Conservation (phyloP, 1,140 invertebrate species). For the Achatina immaculata region DNA sequence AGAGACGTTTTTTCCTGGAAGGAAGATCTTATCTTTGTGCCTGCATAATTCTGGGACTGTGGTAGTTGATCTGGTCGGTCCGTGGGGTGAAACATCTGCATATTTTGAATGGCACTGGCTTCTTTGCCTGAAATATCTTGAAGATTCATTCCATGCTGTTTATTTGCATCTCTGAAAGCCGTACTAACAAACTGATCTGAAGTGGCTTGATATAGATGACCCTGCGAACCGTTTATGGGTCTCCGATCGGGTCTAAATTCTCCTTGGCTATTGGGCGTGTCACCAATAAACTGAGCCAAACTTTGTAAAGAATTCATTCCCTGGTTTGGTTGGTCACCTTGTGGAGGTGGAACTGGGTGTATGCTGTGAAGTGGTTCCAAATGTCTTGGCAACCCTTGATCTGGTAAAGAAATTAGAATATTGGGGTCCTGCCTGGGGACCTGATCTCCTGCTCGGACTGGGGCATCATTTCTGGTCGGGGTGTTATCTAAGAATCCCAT, state of each 20-base stretch:
- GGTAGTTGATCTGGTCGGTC: neutral
- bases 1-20: neutral
- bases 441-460: neutral
- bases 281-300: neutral
- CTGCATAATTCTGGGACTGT: neutral
- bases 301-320: neutral
- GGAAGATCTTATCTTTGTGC: neutral
- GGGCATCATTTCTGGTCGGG: neutral
- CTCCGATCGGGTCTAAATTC: neutral
- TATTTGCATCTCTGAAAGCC: neutral
- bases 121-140: neutral
- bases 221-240: neutral
- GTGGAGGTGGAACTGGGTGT: neutral
- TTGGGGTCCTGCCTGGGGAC: neutral
- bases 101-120: neutral
- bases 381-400: neutral
- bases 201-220: neutral
- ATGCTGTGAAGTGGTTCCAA: neutral
- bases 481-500: neutral
- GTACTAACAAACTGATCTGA: neutral
- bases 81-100: constrained; percentile 19
- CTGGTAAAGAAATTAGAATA: neutral
- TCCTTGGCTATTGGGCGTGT: no score
- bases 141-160: neutral
- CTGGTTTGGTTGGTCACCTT: neutral